Conservation (phyloP, 2,113 vertebrate genomes). For the Ochotona curzoniae region DNA sequence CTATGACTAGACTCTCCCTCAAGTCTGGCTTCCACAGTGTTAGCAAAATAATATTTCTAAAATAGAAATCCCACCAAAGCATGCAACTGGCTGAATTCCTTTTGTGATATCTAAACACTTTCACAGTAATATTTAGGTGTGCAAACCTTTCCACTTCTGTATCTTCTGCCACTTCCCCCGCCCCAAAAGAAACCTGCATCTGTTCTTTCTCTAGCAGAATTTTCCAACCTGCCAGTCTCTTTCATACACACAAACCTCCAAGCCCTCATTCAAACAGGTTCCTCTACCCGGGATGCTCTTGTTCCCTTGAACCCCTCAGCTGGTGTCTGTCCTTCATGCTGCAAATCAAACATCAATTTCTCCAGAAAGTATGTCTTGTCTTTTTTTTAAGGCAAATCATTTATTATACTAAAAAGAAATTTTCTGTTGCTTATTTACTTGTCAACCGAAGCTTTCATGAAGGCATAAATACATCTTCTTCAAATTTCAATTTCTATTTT, state of each 20-base stretch:
- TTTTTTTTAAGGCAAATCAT: background rate
- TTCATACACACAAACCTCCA: background rate
- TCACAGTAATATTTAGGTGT: background rate
- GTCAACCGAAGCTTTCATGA: background rate
- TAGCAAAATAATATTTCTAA: slow-evolving; percentile 15
- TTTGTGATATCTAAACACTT: slow-evolving; percentile 17
- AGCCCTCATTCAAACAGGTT: background rate
- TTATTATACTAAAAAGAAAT: background rate
- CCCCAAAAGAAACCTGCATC: background rate
- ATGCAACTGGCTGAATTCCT: background rate
- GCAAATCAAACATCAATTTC: background rate
- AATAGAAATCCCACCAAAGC: background rate
- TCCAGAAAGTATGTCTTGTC: background rate
- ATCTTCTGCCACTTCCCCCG: background rate
- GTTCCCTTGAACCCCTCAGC: background rate
- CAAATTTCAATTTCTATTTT: background rate
- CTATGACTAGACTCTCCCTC: background rate
- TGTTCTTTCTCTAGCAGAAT: background rate
- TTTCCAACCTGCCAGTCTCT: background rate
- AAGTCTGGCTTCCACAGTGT: background rate
- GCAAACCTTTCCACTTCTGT: too few species aligned
- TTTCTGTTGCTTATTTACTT: background rate
- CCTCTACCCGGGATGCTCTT: background rate
- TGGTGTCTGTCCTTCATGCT: slow-evolving; percentile 24
- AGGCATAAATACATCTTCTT: background rate